Evolutionary conservation across 2,113 vertebrate genomes (phyloP).

Genomic region (Myiozetetes cayanensis): DNA sequence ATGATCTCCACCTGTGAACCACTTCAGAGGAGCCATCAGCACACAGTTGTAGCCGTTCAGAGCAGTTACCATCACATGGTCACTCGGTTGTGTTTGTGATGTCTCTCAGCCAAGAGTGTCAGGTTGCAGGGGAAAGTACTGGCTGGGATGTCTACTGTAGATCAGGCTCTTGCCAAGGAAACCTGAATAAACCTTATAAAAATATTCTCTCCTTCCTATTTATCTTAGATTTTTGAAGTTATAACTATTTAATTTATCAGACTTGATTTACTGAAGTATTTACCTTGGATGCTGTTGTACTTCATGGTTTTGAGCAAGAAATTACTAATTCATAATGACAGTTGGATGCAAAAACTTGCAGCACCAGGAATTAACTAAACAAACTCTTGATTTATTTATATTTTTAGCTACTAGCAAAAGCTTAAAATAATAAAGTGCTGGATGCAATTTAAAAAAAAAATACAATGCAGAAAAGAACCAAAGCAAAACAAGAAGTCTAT

Average conservation of each 20-base stretch:
- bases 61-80: background rate
- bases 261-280: constrained; percentile 44
- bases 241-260: constrained; percentile 22
- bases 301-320: constrained; percentile 39
- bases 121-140: constrained; percentile 59
- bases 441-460: background rate
- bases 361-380: background rate
- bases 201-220: constrained; percentile 44
- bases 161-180: constrained; percentile 56
- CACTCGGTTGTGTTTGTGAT: constrained; percentile 53
- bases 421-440: background rate
- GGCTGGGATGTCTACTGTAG: constrained; percentile 52
- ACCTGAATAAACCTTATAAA: constrained; percentile 62
- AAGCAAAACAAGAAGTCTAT: background rate
- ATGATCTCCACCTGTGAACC: background rate
- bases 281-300: background rate
- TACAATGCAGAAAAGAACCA: background rate
- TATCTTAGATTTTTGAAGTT: constrained; percentile 52
- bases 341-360: constrained; percentile 25
- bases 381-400: constrained; percentile 56
- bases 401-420: constrained; percentile 35
- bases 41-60: background rate
- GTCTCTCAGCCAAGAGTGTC: constrained; percentile 71
- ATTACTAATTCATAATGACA: constrained; percentile 19
- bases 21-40: background rate